phyloP scores from a whole-genome alignment of 2,113 vertebrate species.

The Poicephalus gulielmi region DNA sequence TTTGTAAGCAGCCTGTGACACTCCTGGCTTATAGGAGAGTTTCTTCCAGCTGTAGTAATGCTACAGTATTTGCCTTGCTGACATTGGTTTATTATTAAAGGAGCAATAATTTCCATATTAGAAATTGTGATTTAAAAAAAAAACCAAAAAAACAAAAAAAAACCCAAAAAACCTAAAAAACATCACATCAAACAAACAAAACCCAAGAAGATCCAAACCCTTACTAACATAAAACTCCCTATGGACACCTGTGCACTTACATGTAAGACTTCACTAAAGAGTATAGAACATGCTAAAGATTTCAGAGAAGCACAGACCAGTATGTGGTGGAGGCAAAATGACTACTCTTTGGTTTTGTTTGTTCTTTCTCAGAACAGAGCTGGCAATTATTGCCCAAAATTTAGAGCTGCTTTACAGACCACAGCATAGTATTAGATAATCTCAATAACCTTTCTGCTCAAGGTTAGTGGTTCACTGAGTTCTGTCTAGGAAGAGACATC shows the following conservation, averaged over 20 bases:
- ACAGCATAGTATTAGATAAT: constrained; percentile 17
- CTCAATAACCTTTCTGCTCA: background rate
- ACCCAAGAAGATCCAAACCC: background rate
- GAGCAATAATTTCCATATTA: background rate
- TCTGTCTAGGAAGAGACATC: constrained; percentile 32
- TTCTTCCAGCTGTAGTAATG: background rate
- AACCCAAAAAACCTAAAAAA: background rate
- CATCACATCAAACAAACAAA: background rate
- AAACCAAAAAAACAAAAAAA: too few relatives aligned
- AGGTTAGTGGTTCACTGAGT: constrained; percentile 27
- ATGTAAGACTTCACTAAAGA: background rate
- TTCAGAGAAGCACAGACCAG: background rate
- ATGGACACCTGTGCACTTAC: background rate
- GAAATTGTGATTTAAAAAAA: background rate
- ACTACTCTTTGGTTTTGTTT: background rate
- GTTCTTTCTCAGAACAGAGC: background rate
- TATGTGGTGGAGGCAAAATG: background rate
- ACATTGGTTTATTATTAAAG: background rate
- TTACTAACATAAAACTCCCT: background rate
- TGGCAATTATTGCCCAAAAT: constrained; percentile 2
- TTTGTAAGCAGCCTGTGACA: background rate
- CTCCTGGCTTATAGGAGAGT: background rate
- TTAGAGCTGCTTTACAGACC: constrained; percentile 12
- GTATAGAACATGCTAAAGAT: background rate
- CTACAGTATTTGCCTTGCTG: background rate